Base-by-base conservation (phyloP, 1,140 invertebrate species). In the Druon quercuslanigerum region DNA sequence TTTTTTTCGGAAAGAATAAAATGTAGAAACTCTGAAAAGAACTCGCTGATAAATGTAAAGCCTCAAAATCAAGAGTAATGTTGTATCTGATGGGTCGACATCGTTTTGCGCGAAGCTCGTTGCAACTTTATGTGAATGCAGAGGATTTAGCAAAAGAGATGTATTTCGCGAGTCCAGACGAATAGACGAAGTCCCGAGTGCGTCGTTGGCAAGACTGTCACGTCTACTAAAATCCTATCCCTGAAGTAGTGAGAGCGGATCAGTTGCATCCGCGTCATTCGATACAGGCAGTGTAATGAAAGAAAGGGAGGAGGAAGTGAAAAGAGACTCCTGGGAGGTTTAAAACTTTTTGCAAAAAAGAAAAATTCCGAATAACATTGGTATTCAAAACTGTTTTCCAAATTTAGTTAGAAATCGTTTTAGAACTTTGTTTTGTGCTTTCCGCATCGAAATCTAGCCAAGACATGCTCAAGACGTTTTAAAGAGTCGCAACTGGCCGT, bases 231-330 rank as follows among this genome's bases (percentile, higher is more conserved):
- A 66, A 66, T 66, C 60, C 25, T 16, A 40, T 66, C 57, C 57
- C 60, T 66, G 60, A 66, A 66, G 60, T 66, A 66, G 60, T 33
- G n/a, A 66, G n/a, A 40, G 13, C 33, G 60, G 60, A 66, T 66
- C 60, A 66, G 60, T 66, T 66, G 60, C 60, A 66, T 40, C 60
- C 60, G 60, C 46, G 60, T 66, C 60, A 66, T 66, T 66, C 40
- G 57, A 66, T 66, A 66, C 20, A 13, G n/a, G 57, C 57, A 66
- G 40, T 66, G 40, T 66, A 66, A 66, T 66, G 57, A 66, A 66
- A 40, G 13, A 33, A 66, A 66, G 57, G 40, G n/a, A 66, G 20
- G n/a, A 66, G 25, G 14, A 13, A 66, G 19, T 12, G 20, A 66
- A 60, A 60, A 66, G 25, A 66, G 57, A 25, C 57, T 40, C 57